A percentile compares a stretch with the other conserved stretches of the same genome.
These are phyloP conservation scores for Psophia crepitans DNA, from an alignment of 2,113 vertebrate genomes.

Conservation along the genomic window DNA sequence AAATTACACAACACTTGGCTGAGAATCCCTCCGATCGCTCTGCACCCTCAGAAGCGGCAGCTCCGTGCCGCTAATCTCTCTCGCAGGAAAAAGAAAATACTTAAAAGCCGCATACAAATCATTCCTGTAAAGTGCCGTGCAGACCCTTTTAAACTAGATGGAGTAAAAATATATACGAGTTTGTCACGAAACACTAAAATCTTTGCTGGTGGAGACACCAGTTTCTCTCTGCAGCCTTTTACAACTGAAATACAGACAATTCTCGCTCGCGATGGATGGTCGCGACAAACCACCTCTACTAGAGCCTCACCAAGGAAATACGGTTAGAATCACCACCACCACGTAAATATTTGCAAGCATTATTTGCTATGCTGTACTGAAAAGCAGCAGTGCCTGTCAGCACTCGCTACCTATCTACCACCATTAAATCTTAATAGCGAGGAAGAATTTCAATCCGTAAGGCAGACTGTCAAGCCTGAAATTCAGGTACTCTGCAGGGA, in stretches of 20 bases:
- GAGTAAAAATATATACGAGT: constrained; percentile 10
- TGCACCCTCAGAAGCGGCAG: background rate
- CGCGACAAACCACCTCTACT: background rate
- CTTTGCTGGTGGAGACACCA: background rate
- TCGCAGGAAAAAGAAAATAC: background rate
- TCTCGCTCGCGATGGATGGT: rapidly evolving
- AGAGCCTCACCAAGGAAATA: background rate
- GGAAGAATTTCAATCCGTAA: background rate
- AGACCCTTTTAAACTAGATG: constrained; percentile 19
- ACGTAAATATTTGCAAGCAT: background rate
- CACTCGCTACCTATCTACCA: constrained; percentile 5
- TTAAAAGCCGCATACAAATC: constrained; percentile 31
- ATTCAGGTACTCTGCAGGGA: background rate
- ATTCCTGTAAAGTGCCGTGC: background rate
- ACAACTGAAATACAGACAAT: background rate
- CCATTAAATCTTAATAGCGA: background rate
- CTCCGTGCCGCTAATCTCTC: background rate
- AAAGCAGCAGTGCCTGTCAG: constrained; percentile 38
- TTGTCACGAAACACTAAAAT: background rate
- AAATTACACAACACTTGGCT: constrained; percentile 25
- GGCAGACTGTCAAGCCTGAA: constrained; percentile 49
- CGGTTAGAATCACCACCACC: background rate
- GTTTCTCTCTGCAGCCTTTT: background rate
- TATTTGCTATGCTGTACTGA: background rate
- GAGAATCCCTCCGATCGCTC: background rate